phyloP scores from a whole-genome alignment of 2,113 vertebrate species.

The Callorhinus ursinus region DNA sequence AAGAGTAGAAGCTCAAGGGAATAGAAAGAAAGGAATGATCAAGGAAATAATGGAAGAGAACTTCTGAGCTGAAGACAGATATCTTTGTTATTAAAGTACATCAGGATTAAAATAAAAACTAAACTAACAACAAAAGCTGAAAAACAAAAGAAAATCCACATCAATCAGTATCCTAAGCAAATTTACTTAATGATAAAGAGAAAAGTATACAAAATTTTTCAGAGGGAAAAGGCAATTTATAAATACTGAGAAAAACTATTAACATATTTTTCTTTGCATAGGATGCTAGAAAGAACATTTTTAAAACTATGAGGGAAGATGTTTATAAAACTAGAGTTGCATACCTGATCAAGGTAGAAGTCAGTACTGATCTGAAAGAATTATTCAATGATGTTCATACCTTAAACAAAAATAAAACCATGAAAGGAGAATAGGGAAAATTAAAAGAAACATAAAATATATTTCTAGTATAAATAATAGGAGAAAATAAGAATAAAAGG shows the following conservation, averaged over 20 bases:
- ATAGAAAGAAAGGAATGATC: neutral
- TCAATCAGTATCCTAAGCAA: neutral
- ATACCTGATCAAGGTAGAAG: neutral
- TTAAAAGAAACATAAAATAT: neutral
- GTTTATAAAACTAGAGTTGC: neutral
- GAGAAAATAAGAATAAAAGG: neutral
- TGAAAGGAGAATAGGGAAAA: neutral
- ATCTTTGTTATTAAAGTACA: neutral
- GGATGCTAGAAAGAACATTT: neutral
- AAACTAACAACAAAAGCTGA: neutral
- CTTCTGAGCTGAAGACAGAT: neutral
- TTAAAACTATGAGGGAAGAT: neutral
- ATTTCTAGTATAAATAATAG: neutral
- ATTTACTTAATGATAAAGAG: neutral
- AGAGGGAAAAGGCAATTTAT: neutral
- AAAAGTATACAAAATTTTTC: neutral
- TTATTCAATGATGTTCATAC: neutral
- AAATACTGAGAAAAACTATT: neutral
- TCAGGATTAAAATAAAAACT: neutral
- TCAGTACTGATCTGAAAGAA: neutral
- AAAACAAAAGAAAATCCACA: neutral
- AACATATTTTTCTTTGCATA: neutral
- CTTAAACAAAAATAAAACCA: neutral
- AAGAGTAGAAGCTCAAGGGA: neutral
- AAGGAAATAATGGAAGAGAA: neutral